Evolutionary conservation across 1,140 invertebrate genomes (phyloP), one percentile per base, ranked within the genome.

Genomic region (Drosophila sucinea): DNA sequence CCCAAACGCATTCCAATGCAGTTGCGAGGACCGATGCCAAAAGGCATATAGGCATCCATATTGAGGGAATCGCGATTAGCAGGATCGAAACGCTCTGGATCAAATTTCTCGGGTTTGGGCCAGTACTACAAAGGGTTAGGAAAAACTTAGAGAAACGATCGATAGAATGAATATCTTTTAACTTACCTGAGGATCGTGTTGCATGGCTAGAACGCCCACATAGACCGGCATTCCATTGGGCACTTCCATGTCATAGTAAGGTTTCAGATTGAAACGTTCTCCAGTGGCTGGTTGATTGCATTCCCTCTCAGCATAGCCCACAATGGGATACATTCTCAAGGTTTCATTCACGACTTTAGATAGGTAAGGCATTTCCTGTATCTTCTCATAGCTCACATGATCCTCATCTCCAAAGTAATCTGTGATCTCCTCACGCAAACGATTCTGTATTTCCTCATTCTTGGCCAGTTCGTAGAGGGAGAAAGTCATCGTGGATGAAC

Each of bases 1-100:
- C 80, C 90, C 41, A 91, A 72, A 3, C 91, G 85, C 77, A 91
- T 92, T 94, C 95, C 96, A 74, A 97, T 96, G 83, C 96, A 97
- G 87, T 94, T 95, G 35, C 96, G 93, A 2, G 95, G 95, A 5
- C 96, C 96, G 65, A 95, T 94, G 3, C 96, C 96, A 81, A 97
- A 97, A 0, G 97, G 91, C 74, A 92, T 84, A 40, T 89, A 90
- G 6, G 77, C 84, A 67, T 77, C 80, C 78, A 96, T 60, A 96
- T 91, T 91, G 93, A 82, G 44, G 3, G 69, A 96, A 60, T 79
- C 68, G 6, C 92, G 93, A 38, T 93, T 91, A 40, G 93, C 92
- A 1, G 93, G 87, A n/a, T 84, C 92, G 70, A 95, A 95, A 70
- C 95, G 93, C 66, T 96, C 94, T 0, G 96, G 96, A 67, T 93